phyloP scores from a whole-genome alignment of 2,113 vertebrate genomes.

The Platycercus adscitus region DNA sequence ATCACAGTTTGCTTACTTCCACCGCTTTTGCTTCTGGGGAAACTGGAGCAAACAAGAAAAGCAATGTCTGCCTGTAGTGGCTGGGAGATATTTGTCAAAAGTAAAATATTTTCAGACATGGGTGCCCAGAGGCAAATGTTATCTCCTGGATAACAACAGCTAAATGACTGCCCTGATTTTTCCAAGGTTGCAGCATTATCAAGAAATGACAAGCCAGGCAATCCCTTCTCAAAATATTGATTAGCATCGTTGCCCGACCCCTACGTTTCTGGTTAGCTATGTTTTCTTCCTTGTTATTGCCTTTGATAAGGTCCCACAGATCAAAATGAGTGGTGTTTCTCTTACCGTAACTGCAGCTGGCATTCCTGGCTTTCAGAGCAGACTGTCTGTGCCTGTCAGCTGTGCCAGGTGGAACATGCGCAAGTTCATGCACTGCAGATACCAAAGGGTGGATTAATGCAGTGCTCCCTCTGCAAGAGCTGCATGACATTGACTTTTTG shows the following conservation, averaged over 20 bases:
- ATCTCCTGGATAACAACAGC: slow-evolving; percentile 1
- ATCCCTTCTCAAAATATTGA: neutral
- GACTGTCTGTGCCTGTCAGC: neutral
- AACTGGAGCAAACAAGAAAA: neutral
- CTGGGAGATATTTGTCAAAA: neutral
- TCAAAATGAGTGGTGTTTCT: neutral
- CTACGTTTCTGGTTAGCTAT: neutral
- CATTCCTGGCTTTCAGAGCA: neutral
- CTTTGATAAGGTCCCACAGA: neutral
- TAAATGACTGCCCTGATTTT: neutral
- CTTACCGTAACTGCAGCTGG: neutral
- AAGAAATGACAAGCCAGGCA: neutral
- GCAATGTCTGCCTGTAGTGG: neutral
- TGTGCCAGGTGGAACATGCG: neutral
- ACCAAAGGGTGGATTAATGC: neutral
- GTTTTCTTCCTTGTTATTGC: neutral
- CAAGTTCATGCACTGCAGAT: accelerated
- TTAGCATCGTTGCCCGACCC: neutral
- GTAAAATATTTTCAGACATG: neutral
- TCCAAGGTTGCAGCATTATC: neutral
- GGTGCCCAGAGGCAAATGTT: neutral
- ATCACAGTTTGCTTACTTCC: neutral
- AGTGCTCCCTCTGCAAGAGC: neutral
- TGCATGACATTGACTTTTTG: neutral
- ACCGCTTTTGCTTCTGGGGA: neutral